phyloP scores from a whole-genome alignment of 2,888 invertebrate species.

The Leptopilina drosophilae region DNA sequence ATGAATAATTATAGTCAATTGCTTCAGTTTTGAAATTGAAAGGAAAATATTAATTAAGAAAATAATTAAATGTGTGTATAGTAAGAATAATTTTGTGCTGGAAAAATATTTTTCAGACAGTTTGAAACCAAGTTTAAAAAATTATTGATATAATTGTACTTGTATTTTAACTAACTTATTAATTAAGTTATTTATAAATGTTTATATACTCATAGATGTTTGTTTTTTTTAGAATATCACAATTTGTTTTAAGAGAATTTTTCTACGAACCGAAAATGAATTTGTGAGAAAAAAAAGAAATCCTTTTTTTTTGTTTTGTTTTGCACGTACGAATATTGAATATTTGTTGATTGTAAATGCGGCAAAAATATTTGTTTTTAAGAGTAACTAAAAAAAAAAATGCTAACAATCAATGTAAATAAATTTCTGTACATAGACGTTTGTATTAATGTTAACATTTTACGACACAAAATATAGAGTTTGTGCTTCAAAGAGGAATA shows the following conservation, averaged over 20 bases:
- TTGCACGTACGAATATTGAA: neutral
- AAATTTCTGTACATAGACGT: constrained; percentile 33
- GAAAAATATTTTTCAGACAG: neutral
- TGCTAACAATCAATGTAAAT: constrained; percentile 17
- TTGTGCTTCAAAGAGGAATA: neutral
- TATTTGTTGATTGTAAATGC: constrained; percentile 4
- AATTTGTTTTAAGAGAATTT: neutral
- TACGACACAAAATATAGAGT: neutral
- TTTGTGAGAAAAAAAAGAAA: neutral
- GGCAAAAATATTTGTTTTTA: neutral
- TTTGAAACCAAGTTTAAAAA: neutral
- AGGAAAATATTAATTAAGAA: neutral
- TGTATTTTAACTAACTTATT: constrained; percentile 15
- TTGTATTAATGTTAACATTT: constrained; percentile 1
- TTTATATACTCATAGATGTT: neutral
- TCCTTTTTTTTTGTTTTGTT: neutral
- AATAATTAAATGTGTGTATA: neutral
- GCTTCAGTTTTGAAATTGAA: neutral
- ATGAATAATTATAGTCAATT: neutral
- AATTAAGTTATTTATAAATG: constrained; percentile 26
- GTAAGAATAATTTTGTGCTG: too few relatives aligned
- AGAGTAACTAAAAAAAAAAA: neutral
- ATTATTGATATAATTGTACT: neutral
- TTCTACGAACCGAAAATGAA: constrained; percentile 16
- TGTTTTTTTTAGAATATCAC: neutral